phyloP scores from a whole-genome alignment of 2,888 invertebrate genomes.

The Saturnia japonica region DNA sequence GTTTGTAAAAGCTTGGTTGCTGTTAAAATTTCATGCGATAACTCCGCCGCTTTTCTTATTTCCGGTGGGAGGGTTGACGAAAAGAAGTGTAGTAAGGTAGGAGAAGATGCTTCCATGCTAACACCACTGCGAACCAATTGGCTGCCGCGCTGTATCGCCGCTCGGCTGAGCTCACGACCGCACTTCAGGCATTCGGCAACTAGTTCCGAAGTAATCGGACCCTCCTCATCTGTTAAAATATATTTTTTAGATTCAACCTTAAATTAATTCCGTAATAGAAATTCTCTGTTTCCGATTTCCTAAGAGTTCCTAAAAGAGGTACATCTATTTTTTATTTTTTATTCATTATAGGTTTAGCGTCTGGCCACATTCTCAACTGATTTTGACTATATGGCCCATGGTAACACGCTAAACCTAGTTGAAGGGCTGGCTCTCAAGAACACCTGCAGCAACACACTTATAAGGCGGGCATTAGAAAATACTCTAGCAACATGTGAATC shows the following conservation, averaged over 20 bases:
- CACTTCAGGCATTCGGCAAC: constrained; percentile 67
- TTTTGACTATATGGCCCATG: too few relatives aligned
- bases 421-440: too few relatives aligned
- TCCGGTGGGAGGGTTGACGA: constrained; percentile 55
- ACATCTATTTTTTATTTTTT: too few relatives aligned
- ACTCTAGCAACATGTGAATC: too few relatives aligned
- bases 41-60: constrained; percentile 56
- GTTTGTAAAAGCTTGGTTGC: constrained; percentile 72
- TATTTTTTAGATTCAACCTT: background rate
- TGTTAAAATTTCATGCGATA: constrained; percentile 66
- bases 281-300: too few relatives aligned
- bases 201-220: constrained; percentile 80
- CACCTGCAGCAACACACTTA: too few relatives aligned
- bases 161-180: constrained; percentile 63
- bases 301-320: too few relatives aligned
- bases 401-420: too few relatives aligned
- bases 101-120: constrained; percentile 56
- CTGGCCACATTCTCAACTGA: too few relatives aligned
- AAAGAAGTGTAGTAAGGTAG: constrained; percentile 69
- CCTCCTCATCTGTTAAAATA: constrained; percentile 65
- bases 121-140: constrained; percentile 63
- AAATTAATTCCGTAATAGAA: too few relatives aligned
- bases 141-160: constrained; percentile 57
- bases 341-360: too few relatives aligned
- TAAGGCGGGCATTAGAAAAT: too few relatives aligned